phyloP scores from a whole-genome alignment of 2,113 vertebrate genomes.

The Microcebus ravelobensis region DNA sequence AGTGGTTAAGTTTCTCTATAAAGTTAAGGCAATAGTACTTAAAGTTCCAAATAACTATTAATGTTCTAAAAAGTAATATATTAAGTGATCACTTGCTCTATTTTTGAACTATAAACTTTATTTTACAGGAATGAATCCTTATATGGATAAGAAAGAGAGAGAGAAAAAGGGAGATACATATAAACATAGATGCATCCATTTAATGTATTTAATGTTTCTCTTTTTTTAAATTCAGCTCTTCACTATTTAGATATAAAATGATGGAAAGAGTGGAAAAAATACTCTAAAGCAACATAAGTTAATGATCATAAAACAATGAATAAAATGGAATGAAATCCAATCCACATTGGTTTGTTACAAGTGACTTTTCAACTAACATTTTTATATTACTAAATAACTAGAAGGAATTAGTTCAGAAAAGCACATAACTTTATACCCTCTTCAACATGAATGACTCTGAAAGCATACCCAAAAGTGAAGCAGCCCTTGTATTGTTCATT shows the following conservation, averaged over 20 bases:
- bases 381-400: slow-evolving; percentile 42
- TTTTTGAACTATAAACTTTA: slow-evolving; percentile 18
- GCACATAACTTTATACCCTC: neutral
- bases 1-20: neutral
- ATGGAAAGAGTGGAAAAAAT: neutral
- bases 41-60: neutral
- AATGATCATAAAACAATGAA: neutral
- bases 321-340: neutral
- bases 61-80: neutral
- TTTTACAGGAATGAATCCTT: neutral
- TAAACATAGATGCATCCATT: neutral
- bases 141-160: neutral
- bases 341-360: neutral
- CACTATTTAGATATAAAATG: neutral
- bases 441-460: slow-evolving; percentile 6
- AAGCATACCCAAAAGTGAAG: neutral
- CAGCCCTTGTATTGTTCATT: neutral
- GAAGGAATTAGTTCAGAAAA: neutral
- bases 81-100: neutral
- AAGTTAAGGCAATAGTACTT: neutral
- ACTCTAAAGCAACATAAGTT: neutral
- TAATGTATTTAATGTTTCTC: neutral
- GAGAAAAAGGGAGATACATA: neutral
- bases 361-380: slow-evolving; percentile 34
- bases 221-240: neutral